Evolutionary conservation across 2,113 vertebrate species (phyloP).

Genomic region (Archilochus colubris): DNA sequence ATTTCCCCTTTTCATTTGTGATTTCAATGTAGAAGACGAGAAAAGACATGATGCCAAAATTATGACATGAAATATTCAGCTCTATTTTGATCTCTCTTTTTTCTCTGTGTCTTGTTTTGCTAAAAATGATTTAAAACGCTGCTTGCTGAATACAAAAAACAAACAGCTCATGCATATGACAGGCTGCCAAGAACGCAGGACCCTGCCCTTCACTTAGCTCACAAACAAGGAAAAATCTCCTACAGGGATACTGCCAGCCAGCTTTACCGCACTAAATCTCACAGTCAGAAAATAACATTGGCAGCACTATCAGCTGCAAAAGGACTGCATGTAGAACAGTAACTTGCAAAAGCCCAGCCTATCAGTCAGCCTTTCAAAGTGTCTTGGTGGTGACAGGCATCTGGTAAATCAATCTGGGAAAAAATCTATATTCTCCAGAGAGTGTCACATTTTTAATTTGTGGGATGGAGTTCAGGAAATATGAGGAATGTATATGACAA

Average conservation of each 20-base stretch:
- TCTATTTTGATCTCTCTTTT: conserved; percentile 59
- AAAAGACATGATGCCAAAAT: conserved; percentile 41
- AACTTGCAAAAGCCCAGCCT: conserved; percentile 18
- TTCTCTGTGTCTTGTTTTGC: conserved; percentile 50
- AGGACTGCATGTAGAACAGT: conserved; percentile 20
- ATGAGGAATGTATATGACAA: background rate
- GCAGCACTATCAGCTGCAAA: conserved; percentile 35
- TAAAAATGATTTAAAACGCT: conserved; percentile 63
- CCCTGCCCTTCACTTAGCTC: conserved; percentile 55
- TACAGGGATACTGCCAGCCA: conserved; percentile 13
- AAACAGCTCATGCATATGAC: conserved; percentile 60
- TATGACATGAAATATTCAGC: conserved; percentile 51
- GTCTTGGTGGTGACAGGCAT: conserved; percentile 13
- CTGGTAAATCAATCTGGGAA: conserved; percentile 30
- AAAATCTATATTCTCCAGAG: conserved; percentile 4
- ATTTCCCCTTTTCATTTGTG: conserved; percentile 4
- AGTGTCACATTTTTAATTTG: conserved; percentile 11
- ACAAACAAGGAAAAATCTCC: conserved; percentile 44
- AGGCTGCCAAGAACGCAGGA: conserved; percentile 55
- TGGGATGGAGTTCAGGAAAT: background rate
- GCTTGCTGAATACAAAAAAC: conserved; percentile 53
- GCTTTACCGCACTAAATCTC: conserved; percentile 39
- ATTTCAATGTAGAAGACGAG: conserved; percentile 24
- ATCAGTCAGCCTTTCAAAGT: conserved; percentile 23
- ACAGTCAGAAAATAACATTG: conserved; percentile 16